Conservation (phyloP, 2,888 invertebrate genomes). For the Oligia latruncula region DNA sequence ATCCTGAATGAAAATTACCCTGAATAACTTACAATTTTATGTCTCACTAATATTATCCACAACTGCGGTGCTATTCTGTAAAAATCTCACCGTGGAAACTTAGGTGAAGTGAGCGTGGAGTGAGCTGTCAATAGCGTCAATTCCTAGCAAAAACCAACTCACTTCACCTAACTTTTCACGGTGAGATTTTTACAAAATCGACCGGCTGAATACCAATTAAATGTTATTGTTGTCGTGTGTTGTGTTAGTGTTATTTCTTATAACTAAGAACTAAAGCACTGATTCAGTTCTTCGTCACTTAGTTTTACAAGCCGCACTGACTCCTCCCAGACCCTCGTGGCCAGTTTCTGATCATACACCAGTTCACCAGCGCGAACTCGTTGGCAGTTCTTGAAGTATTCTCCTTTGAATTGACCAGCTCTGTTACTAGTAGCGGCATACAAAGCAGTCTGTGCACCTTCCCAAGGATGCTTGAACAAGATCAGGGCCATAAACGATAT, state of each 20-base stretch:
- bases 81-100: too few species aligned
- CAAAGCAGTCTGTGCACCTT: conserved; percentile 95
- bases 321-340: conserved; percentile 94
- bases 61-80: background rate
- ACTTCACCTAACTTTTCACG: too few species aligned
- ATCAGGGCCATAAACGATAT: conserved; percentile 91
- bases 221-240: background rate
- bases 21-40: conserved; percentile 40
- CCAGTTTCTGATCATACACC: conserved; percentile 91
- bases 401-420: conserved; percentile 92
- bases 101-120: too few species aligned
- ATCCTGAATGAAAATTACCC: conserved; percentile 59
- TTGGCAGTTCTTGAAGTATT: conserved; percentile 94
- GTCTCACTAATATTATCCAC: conserved; percentile 12
- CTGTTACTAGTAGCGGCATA: conserved; percentile 93
- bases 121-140: too few species aligned
- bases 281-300: conserved; percentile 91
- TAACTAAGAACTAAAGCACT: conserved; percentile 78
- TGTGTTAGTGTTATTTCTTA: too few species aligned
- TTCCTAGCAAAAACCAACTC: too few species aligned
- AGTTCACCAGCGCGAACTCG: conserved; percentile 90
- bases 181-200: too few species aligned
- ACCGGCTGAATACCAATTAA: background rate
- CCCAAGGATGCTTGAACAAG: conserved; percentile 93
- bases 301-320: conserved; percentile 93